phyloP scores from a whole-genome alignment of 1,140 invertebrate genomes.

The Berghia stephanieae region DNA sequence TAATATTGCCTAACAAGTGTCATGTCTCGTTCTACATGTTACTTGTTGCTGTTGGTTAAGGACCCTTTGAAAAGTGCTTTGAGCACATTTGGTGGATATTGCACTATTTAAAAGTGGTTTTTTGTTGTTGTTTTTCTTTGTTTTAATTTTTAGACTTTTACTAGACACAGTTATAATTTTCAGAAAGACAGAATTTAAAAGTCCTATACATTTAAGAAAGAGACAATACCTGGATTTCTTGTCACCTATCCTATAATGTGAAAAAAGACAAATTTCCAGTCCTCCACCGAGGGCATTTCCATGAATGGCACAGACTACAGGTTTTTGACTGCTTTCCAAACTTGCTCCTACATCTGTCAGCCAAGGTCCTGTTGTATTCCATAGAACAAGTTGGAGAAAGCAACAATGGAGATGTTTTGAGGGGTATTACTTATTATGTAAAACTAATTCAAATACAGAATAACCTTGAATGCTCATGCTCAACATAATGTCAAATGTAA shows the following conservation, averaged over 20 bases:
- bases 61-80: too few species aligned
- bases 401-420: not conserved
- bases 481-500: not conserved
- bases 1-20: too few species aligned
- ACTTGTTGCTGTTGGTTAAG: too few species aligned
- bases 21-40: too few species aligned
- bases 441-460: not conserved
- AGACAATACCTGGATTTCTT: conserved; percentile 48
- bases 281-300: conserved; percentile 62
- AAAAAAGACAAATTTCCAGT: conserved; percentile 58
- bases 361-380: conserved; percentile 40
- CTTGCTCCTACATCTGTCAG: conserved; percentile 43
- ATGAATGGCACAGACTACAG: conserved; percentile 62
- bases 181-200: not conserved
- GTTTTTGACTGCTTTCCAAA: conserved; percentile 53
- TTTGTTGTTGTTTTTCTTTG: too few species aligned
- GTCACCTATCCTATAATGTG: conserved; percentile 59
- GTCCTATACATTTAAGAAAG: not conserved
- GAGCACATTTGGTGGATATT: too few species aligned
- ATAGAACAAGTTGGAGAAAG: not conserved
- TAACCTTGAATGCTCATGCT: not conserved
- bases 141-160: too few species aligned
- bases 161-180: too few species aligned
- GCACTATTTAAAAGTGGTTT: too few species aligned
- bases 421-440: not conserved